phyloP scores from a whole-genome alignment of 2,797 vertebrate species.

The Otolemur crassicaudatus region DNA sequence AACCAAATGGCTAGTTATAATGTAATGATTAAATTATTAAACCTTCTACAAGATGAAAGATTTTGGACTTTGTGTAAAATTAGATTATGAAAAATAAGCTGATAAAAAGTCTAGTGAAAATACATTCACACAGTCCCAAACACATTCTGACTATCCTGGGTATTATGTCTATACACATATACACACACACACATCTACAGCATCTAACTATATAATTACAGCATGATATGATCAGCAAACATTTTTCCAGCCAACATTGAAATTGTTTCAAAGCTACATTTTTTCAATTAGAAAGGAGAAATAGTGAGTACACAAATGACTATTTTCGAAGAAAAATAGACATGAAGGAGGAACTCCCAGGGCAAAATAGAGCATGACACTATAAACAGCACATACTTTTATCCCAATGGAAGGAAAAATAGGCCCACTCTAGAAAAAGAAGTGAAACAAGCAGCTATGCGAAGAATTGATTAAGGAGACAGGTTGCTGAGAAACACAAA shows the following conservation, averaged over 20 bases:
- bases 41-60: background rate
- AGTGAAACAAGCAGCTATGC: background rate
- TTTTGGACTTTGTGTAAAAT: conserved; percentile 38
- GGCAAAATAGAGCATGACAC: background rate
- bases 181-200: background rate
- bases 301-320: background rate
- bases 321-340: background rate
- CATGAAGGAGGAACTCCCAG: background rate
- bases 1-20: background rate
- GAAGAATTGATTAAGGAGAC: background rate
- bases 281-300: background rate
- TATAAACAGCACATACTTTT: background rate
- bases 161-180: background rate
- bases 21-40: background rate
- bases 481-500: background rate
- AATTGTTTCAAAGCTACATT: conserved; percentile 19
- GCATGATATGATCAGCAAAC: background rate
- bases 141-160: background rate
- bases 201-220: background rate
- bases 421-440: background rate
- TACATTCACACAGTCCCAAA: background rate
- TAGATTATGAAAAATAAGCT: background rate
- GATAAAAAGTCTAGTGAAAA: background rate
- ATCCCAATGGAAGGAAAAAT: background rate
- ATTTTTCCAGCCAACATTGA: background rate